Conservation (phyloP, 1,140 invertebrate species). For the Stenopsyche tienmushanensis region DNA sequence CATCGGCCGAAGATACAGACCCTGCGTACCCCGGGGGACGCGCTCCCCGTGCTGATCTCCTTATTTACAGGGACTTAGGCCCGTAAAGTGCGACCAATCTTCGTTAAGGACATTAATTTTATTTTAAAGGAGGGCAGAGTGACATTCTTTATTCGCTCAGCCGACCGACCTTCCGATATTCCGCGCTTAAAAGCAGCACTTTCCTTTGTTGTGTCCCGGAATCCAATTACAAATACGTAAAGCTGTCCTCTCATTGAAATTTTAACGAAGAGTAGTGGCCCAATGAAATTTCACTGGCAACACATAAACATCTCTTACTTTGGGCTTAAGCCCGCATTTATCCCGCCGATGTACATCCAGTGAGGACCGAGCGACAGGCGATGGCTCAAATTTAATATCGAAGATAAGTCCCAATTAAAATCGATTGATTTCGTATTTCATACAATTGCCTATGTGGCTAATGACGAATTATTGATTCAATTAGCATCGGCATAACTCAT, state of each 20-base stretch:
- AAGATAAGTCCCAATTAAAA: too few relatives aligned
- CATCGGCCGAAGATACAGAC: not conserved
- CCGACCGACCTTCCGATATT: conserved; percentile 10
- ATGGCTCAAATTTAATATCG: too few relatives aligned
- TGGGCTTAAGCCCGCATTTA: too few relatives aligned
- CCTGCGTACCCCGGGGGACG: not conserved
- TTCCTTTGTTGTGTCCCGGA: conserved; percentile 23
- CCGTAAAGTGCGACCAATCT: conserved; percentile 34
- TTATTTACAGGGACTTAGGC: conserved; percentile 33
- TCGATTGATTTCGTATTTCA: too few relatives aligned
- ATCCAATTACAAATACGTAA: conserved; percentile 35
- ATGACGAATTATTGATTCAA: conserved; percentile 9
- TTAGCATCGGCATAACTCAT: conserved; percentile 9
- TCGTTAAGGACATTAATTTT: conserved; percentile 37
- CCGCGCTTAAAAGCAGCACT: not conserved
- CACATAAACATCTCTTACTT: not conserved
- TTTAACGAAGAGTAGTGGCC: conserved; percentile 26
- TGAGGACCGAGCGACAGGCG: too few relatives aligned
- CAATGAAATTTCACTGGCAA: conserved; percentile 15
- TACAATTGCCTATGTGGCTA: too few relatives aligned
- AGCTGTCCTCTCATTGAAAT: conserved; percentile 24
- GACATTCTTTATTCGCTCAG: conserved; percentile 24
- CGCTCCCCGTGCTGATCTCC: conserved; percentile 16
- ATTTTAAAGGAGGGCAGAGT: conserved; percentile 27
- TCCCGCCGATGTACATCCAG: too few relatives aligned